These are phyloP conservation scores for Dolichotis patagonum DNA, from an alignment of 2,113 vertebrate genomes.

Conservation along the genomic window DNA sequence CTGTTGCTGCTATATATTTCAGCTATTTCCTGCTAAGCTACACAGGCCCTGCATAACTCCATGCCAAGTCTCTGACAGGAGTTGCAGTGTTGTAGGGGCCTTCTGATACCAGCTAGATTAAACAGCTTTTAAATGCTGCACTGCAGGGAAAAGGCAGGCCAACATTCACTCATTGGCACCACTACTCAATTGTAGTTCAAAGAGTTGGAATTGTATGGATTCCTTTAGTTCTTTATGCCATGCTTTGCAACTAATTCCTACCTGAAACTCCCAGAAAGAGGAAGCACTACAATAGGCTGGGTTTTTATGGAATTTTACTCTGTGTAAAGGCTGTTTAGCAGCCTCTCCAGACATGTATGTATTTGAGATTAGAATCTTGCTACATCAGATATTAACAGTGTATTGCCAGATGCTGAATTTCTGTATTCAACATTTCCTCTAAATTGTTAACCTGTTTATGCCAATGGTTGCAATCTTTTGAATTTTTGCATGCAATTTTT, in stretches of 20 bases:
- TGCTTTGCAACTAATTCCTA: not conserved
- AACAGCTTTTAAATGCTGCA: not conserved
- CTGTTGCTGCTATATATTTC: not conserved
- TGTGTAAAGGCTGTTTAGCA: not conserved
- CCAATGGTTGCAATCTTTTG: not conserved
- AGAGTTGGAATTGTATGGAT: not conserved
- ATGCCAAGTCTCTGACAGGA: not conserved
- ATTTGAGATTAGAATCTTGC: not conserved
- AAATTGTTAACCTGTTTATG: not conserved
- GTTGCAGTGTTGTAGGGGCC: not conserved
- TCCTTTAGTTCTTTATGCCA: not conserved
- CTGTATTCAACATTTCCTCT: not conserved
- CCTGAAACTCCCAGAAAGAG: not conserved
- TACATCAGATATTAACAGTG: not conserved
- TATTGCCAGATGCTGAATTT: not conserved
- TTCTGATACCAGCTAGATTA: not conserved
- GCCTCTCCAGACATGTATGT: not conserved
- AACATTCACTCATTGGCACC: not conserved
- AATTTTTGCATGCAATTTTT: not conserved
- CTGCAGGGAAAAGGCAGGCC: not conserved
- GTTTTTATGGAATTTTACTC: not conserved
- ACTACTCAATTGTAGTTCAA: not conserved
- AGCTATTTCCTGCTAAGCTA: not conserved
- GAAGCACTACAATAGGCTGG: not conserved
- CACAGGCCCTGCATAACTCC: not conserved